Percentiles rank a stretch among this genome's conserved stretches.
These are phyloP conservation scores for Hetaerina titia DNA, from an alignment of 2,888 invertebrate genomes.

Conservation along the genomic window DNA sequence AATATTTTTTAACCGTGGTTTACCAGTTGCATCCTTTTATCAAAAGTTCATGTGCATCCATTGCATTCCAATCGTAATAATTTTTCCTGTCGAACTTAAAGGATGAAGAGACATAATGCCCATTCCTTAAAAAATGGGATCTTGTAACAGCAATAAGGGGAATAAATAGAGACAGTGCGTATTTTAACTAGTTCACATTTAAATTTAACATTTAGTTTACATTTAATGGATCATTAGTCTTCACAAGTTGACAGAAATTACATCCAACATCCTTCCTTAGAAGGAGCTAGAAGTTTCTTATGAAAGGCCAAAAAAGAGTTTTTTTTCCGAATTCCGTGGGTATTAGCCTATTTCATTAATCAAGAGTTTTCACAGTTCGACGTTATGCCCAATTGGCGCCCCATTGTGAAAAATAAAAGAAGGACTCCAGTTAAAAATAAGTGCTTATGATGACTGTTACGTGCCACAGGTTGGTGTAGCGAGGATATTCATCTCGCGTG, in stretches of 20 bases:
- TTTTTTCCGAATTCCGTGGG: neutral
- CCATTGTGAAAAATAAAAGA: neutral
- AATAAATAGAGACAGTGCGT: too few species aligned
- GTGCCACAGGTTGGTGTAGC: slow-evolving; percentile 27
- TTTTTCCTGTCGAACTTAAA: too few species aligned
- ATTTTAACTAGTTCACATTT: too few species aligned
- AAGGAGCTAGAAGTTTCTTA: neutral
- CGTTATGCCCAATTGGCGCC: neutral
- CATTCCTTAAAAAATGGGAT: too few species aligned
- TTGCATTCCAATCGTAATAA: too few species aligned
- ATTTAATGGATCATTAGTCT: slow-evolving; percentile 10
- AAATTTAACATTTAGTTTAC: neutral
- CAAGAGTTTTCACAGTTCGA: neutral
- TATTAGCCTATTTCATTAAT: slow-evolving; percentile 12
- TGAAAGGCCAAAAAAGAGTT: neutral
- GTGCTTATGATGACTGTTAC: slow-evolving; percentile 15
- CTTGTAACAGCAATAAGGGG: too few species aligned
- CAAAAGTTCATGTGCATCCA: too few species aligned
- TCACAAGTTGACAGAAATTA: neutral
- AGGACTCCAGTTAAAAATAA: neutral
- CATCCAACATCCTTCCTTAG: neutral
- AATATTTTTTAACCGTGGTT: too few species aligned
- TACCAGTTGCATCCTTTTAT: too few species aligned
- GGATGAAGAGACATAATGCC: too few species aligned
- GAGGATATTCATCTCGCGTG: neutral